Evolutionary conservation across 1,140 invertebrate species (phyloP), one percentile per base, ranked within the genome.

Genomic region (Drosophila novamexicana): DNA sequence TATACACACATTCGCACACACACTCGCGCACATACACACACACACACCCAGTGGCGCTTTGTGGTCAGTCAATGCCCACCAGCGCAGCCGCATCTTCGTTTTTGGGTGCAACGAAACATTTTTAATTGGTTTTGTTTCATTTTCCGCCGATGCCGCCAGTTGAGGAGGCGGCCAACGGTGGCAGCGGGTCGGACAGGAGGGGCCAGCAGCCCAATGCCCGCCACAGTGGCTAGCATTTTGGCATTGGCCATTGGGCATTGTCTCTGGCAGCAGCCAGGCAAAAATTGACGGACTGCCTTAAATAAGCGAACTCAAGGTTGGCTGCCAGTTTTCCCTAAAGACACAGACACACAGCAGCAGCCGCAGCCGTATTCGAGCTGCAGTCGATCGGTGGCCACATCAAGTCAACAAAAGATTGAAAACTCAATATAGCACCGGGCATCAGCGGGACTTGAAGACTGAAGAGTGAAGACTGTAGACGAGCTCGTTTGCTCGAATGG

Each of bases 41-140:
- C n/a, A 29, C 69, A 73, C 70, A 80, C 62, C 58, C 80, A 70
- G 83, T 88, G 74, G 76, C 79, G 75, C 81, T 76, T 83, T 80
- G 79, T 81, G 75, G 68, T 56, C 75, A 64, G 49, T 40, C 42
- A 57, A 62, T 74, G 68, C 69, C 64, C 74, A 72, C 81, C 77
- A 75, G 68, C 57, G 62, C 76, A 67, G 77, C 65, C 71, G 79
- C 81, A 85, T 74, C 83, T 83, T 83, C 84, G 83, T 88, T 84
- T 89, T 89, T 89, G 85, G 85, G 84, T 89, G 80, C 86, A 90
- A 90, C 79, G 79, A 90, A 90, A 90, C 86, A 90, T 90, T 90
- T 90, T 90, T 90, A 90, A 90, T 90, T 90, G 86, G 86, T 90
- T 90, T 90, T 90, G 86, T 90, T 90, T 90, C 86, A 88, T 89